These are phyloP conservation scores for Hydroisotoma schaefferi DNA, from an alignment of 2,888 invertebrate genomes.

Conservation along the genomic window DNA sequence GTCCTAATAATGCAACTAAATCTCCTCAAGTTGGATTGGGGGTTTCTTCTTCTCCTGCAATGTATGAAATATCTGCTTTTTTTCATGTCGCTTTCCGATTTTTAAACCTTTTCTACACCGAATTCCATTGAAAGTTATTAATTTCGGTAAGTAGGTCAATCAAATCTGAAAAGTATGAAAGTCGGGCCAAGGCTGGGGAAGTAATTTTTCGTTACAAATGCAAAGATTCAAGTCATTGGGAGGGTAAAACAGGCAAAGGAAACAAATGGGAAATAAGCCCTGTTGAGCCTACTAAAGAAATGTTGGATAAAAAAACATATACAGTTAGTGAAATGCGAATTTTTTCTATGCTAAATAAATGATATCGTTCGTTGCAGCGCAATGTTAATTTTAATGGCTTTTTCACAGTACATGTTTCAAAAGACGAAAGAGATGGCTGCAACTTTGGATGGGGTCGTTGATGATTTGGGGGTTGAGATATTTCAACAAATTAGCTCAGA, in stretches of 20 bases:
- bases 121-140: neutral
- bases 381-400: constrained; percentile 1
- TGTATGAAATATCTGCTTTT: neutral
- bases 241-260: neutral
- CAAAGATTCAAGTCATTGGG: constrained; percentile 39
- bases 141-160: neutral
- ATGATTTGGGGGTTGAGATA: constrained; percentile 51
- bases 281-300: constrained; percentile 3
- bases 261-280: constrained; percentile 3
- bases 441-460: constrained; percentile 53
- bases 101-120: neutral
- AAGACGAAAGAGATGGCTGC: constrained; percentile 54
- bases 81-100: neutral
- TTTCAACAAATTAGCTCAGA: constrained; percentile 49
- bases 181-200: constrained; percentile 60
- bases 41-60: neutral
- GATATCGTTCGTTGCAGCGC: neutral
- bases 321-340: neutral
- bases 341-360: neutral
- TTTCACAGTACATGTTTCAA: constrained; percentile 57
- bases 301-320: neutral
- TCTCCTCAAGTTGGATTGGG: neutral
- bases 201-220: constrained; percentile 55
- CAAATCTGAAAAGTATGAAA: constrained; percentile 49
- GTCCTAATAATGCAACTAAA: neutral